These are phyloP conservation scores for Acleris cristana DNA, from an alignment of 2,888 invertebrate genomes.

Conservation along the genomic window DNA sequence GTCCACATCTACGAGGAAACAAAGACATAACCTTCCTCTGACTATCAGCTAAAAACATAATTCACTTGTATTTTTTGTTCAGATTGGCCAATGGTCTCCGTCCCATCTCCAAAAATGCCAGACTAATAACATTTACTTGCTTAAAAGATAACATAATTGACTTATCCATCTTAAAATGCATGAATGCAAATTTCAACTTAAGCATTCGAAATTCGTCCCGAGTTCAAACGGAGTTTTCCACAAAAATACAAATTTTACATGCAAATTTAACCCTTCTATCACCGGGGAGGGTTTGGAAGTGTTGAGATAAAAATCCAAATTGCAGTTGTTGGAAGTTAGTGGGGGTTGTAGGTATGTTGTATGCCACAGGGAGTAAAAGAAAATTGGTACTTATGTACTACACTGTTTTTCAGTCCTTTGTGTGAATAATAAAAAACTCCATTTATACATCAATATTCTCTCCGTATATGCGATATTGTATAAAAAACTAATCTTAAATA, in stretches of 20 bases:
- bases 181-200: slow-evolving; percentile 4
- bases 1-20: too few relatives aligned
- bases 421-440: too few relatives aligned
- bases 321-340: neutral
- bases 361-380: too few relatives aligned
- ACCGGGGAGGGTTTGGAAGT: neutral
- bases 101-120: neutral
- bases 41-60: too few relatives aligned
- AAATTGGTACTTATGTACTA: too few relatives aligned
- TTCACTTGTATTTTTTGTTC: too few relatives aligned
- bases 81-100: too few relatives aligned
- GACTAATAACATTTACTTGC: neutral
- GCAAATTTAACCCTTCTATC: slow-evolving; percentile 7
- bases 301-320: neutral
- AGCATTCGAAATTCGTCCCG: neutral
- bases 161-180: slow-evolving; percentile 2
- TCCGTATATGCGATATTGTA: too few relatives aligned
- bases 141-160: slow-evolving; percentile 1
- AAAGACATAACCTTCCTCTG: too few relatives aligned
- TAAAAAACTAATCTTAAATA: too few relatives aligned
- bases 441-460: too few relatives aligned
- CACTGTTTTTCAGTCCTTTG: too few relatives aligned
- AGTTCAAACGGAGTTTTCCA: neutral
- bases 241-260: slow-evolving; percentile 10
- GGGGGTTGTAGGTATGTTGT: neutral